These are phyloP conservation scores for Oncorhynchus clarkii DNA, from an alignment of 2,113 vertebrate species.

Conservation along the genomic window DNA sequence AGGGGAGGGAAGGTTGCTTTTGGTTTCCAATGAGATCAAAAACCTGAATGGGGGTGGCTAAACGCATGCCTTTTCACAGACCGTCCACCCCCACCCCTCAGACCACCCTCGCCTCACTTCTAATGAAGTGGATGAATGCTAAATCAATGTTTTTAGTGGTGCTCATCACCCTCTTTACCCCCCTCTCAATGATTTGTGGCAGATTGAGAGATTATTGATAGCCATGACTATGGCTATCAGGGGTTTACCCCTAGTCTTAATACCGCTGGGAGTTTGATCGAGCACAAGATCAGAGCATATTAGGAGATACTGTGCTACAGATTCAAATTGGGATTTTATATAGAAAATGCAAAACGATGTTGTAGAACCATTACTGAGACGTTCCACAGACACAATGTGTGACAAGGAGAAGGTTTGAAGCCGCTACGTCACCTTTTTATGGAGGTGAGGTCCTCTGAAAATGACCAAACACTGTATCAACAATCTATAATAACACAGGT, in stretches of 20 bases:
- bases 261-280: too few species aligned
- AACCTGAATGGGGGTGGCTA: slow-evolving; percentile 72
- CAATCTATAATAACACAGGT: too few species aligned
- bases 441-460: too few species aligned
- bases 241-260: too few species aligned
- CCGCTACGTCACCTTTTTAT: too few species aligned
- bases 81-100: slow-evolving; percentile 3
- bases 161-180: slow-evolving; percentile 65
- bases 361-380: neutral
- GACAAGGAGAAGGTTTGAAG: too few species aligned
- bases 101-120: slow-evolving; percentile 60
- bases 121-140: slow-evolving; percentile 77
- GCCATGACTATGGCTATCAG: slow-evolving; percentile 40
- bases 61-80: slow-evolving; percentile 56
- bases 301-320: too few species aligned
- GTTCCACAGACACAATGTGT: neutral
- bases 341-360: too few species aligned
- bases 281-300: too few species aligned
- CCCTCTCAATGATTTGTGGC: slow-evolving; percentile 52
- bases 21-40: slow-evolving; percentile 73
- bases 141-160: slow-evolving; percentile 80
- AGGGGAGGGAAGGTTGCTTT: slow-evolving; percentile 91
- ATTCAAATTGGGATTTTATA: too few species aligned
- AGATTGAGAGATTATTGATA: slow-evolving; percentile 70
- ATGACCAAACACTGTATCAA: too few species aligned